Conservation (phyloP, 2,888 invertebrate species). For the Tipula confusa region DNA sequence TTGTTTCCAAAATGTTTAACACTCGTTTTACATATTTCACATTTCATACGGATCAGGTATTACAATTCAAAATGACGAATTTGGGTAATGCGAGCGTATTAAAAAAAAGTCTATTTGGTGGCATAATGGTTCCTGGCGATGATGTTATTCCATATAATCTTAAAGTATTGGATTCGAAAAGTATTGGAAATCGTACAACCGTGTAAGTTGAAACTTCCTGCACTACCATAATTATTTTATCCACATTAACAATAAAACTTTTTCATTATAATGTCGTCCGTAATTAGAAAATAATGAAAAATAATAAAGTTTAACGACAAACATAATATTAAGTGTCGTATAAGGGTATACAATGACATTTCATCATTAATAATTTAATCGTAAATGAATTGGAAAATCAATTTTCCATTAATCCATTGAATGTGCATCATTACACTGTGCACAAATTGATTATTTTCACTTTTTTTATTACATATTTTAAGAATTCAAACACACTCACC, state of each 20-base stretch:
- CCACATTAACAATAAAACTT: neutral
- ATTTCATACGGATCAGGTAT: neutral
- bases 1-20: neutral
- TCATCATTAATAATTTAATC: neutral
- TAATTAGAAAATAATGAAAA: too few relatives aligned
- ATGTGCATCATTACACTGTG: neutral
- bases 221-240: neutral
- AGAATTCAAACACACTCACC: neutral
- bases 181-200: neutral
- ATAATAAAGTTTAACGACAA: too few relatives aligned
- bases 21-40: neutral
- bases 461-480: neutral
- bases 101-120: too few relatives aligned
- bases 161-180: neutral
- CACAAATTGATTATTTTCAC: neutral
- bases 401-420: neutral
- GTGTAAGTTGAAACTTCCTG: neutral
- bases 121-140: neutral
- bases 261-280: neutral
- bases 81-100: neutral
- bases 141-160: neutral
- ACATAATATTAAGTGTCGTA: too few relatives aligned
- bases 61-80: neutral
- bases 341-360: too few relatives aligned
- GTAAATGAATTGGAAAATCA: neutral